A percentile compares a stretch with the other conserved stretches of the same genome.
These are phyloP conservation scores for Aquatica leii DNA, from an alignment of 2,888 invertebrate genomes.

Conservation along the genomic window DNA sequence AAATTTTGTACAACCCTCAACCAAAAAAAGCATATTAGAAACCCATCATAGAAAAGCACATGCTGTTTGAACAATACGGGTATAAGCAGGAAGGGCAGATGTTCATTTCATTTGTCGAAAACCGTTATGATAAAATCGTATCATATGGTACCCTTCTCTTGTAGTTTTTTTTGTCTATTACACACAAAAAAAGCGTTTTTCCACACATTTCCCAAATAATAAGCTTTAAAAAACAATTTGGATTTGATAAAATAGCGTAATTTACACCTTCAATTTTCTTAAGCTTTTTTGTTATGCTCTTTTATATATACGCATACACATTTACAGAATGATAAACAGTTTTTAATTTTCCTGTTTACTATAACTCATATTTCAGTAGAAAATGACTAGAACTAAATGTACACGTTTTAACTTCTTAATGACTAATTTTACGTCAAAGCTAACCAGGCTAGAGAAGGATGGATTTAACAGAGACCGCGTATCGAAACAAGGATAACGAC, in stretches of 20 bases:
- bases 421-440: slow-evolving; percentile 63
- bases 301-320: slow-evolving; percentile 10
- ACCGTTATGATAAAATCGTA: slow-evolving; percentile 39
- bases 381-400: slow-evolving; percentile 42
- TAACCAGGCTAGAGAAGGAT: slow-evolving; percentile 58
- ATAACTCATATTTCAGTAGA: slow-evolving; percentile 30
- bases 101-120: slow-evolving; percentile 42
- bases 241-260: no score
- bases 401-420: slow-evolving; percentile 56
- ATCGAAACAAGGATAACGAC: slow-evolving; percentile 39
- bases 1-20: slow-evolving; percentile 28
- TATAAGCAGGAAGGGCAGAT: slow-evolving; percentile 43
- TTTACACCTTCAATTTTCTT: slow-evolving; percentile 7
- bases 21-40: slow-evolving; percentile 28
- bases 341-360: slow-evolving; percentile 35
- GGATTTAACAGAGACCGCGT: slow-evolving; percentile 43
- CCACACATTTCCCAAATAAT: no score
- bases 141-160: slow-evolving; percentile 16
- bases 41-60: slow-evolving; percentile 39
- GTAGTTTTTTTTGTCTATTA: no score
- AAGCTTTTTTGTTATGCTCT: background rate
- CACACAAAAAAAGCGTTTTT: no score
- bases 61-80: slow-evolving; percentile 44
- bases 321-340: slow-evolving; percentile 20
- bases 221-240: no score